Percentiles rank a stretch among this genome's conserved stretches.
Conservation (phyloP, 2,888 invertebrate species). For the Aquatica leii region DNA sequence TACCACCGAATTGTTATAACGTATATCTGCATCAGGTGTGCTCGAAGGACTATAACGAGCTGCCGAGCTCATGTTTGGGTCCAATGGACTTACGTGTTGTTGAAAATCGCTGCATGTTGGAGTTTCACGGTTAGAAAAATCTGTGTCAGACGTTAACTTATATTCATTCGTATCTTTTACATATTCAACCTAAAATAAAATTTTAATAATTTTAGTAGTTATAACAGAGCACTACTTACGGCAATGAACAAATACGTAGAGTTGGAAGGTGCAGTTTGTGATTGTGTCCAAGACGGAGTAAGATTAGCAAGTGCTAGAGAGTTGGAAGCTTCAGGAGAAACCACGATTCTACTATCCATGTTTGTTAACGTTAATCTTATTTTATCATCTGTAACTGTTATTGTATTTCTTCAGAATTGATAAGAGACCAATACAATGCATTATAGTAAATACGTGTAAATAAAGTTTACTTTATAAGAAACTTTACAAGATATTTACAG, state of each 20-base stretch:
- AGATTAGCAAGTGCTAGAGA: neutral
- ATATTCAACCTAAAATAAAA: constrained; percentile 56
- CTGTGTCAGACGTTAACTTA: constrained; percentile 48
- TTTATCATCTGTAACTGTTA: neutral
- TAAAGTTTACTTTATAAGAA: too few relatives aligned
- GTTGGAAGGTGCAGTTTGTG: constrained; percentile 27
- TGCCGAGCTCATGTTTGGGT: constrained; percentile 66
- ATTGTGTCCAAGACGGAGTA: neutral
- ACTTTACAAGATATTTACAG: too few relatives aligned
- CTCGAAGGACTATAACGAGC: constrained; percentile 70
- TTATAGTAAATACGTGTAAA: too few relatives aligned
- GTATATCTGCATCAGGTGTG: constrained; percentile 46
- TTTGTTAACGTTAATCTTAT: neutral
- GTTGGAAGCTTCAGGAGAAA: neutral
- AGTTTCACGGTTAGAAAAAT: constrained; percentile 40
- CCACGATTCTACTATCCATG: neutral
- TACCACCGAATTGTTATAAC: constrained; percentile 53
- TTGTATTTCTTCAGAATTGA: too few relatives aligned
- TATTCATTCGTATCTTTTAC: constrained; percentile 52
- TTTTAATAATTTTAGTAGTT: neutral
- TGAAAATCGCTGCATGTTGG: constrained; percentile 50
- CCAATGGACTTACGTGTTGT: constrained; percentile 57
- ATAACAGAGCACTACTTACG: constrained; percentile 47
- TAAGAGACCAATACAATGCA: too few relatives aligned
- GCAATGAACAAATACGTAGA: constrained; percentile 56